These are phyloP conservation scores for Aptenodytes patagonicus DNA, from an alignment of 2,113 vertebrate species.

Conservation along the genomic window DNA sequence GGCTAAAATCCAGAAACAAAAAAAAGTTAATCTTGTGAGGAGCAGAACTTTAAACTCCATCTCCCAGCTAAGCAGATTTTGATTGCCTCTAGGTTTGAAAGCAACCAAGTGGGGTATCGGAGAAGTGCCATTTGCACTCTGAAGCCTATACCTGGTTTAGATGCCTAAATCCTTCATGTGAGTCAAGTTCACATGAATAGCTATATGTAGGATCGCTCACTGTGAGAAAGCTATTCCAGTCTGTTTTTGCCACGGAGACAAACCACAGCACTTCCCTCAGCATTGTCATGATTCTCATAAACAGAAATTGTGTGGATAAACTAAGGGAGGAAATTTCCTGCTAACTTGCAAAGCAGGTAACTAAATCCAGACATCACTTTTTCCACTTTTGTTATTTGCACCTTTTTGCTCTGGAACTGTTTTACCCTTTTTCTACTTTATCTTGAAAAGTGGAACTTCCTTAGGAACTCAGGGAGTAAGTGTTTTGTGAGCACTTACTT, in stretches of 20 bases:
- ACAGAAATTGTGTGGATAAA: background rate
- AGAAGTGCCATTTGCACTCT: background rate
- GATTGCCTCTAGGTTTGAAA: background rate
- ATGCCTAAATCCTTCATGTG: background rate
- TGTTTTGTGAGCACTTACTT: background rate
- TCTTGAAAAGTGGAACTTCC: background rate
- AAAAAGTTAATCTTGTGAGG: background rate
- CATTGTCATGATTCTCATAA: background rate
- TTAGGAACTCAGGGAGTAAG: background rate
- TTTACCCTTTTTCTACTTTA: background rate
- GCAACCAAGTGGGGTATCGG: background rate
- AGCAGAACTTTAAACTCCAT: background rate
- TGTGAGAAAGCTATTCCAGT: background rate
- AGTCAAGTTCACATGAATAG: background rate
- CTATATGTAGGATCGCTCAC: accelerated
- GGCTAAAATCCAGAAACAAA: background rate
- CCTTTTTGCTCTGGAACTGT: background rate
- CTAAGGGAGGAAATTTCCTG: background rate
- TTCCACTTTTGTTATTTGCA: background rate
- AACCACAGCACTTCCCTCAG: background rate
- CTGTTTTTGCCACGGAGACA: background rate
- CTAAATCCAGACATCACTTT: background rate
- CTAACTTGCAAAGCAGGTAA: background rate
- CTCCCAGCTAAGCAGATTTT: background rate
- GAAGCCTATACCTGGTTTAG: background rate